Evolutionary conservation across 2,888 invertebrate species (phyloP), one percentile per base, ranked within the genome.

Genomic region (Dicyrtoma fusca): DNA sequence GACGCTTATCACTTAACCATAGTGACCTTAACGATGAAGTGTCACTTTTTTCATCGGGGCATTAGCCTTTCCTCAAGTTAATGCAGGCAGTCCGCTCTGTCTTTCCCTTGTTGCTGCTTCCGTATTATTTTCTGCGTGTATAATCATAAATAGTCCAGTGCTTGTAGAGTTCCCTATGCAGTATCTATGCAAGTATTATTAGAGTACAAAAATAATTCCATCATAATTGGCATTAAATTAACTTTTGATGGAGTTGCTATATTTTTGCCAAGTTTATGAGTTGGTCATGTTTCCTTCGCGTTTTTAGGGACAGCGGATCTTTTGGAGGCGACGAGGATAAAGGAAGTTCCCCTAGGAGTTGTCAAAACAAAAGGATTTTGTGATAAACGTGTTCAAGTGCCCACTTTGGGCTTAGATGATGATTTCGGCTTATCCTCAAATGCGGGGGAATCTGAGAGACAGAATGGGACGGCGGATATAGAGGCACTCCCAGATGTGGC

Each of bases 321-420:
- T 51, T 84, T 92, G 74, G 87, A 88, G 44, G 87, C 86, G 75
- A 86, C 89, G 21, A 86, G 87, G 47, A 86, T 90, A 74, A 86
- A 85, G 42, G 86, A 87, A 42, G 86, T 89, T 71, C 89, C 90
- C 0, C 84, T 86, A 10, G 91, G 91, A 1, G 87, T 92, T 62
- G 84, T 84, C 8, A 83, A 85, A 76, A 85, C 87, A 1, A 84
- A 86, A 10, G 91, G 90, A 44, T 88, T 91, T 81, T 92, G 92
- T 82, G 86, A 85, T 78, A 82, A 82, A 69, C 80, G 81, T 61
- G 86, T 87, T 57, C 82, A 70, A 63, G 25, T 51, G 10, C 61
- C 69, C 17, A 47, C 17, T 26, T 10, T 34, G 14, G 70, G 42
- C 6, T 44, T 59, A 26, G 70, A 70, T 34, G 70, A 68, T 21